Conservation (phyloP, 2,113 vertebrate species). For the Atractosteus spatula region DNA sequence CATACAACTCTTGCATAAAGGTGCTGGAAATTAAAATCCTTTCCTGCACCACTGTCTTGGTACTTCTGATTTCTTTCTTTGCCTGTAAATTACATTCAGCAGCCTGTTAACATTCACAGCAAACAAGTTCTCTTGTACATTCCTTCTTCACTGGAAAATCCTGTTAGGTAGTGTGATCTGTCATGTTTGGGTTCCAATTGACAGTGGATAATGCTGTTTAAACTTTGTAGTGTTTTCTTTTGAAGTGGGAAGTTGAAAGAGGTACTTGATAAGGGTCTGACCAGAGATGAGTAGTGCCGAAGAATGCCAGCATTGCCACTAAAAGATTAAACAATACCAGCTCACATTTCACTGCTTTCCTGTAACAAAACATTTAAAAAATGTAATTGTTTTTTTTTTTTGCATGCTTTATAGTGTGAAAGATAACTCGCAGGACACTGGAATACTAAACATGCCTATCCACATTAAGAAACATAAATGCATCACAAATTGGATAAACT, state of each 20-base stretch:
- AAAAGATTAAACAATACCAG: background rate
- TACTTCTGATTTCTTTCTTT: too few species aligned
- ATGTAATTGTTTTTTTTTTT: too few species aligned
- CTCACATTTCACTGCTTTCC: too few species aligned
- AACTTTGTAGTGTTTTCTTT: background rate
- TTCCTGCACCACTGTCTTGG: too few species aligned
- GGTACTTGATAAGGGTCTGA: background rate
- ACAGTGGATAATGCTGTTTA: background rate
- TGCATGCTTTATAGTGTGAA: too few species aligned
- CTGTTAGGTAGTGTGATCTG: background rate
- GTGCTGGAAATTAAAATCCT: too few species aligned
- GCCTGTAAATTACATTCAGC: background rate
- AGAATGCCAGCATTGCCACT: background rate
- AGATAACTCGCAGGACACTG: too few species aligned
- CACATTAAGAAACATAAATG: too few species aligned
- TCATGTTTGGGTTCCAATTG: background rate
- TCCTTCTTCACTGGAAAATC: background rate
- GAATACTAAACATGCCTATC: too few species aligned
- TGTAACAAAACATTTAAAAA: too few species aligned
- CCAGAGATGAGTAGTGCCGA: background rate
- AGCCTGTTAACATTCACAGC: background rate
- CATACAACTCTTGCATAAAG: too few species aligned
- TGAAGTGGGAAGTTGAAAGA: conserved; percentile 4
- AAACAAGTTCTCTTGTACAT: background rate
- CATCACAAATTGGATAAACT: too few species aligned